Base-by-base conservation (phyloP, 64 coral and sea anemone species). In the Pocillopora damicornis region DNA sequence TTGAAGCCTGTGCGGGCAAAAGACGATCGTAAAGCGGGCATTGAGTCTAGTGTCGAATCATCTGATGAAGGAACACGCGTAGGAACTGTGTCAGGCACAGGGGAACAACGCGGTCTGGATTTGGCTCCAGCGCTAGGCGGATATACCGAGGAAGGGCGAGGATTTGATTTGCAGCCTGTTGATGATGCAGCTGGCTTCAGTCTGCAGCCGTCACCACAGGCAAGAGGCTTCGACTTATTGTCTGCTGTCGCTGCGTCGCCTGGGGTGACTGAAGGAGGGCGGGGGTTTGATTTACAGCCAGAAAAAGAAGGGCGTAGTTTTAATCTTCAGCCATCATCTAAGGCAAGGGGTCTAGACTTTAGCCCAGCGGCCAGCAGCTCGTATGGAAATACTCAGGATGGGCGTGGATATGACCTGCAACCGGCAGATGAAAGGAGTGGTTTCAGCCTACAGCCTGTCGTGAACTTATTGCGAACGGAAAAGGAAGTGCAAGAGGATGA, bases 401-500 rank as follows among this genome's bases (percentile, higher is more conserved):
- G 73, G 25, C 87, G 91, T 60, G 86, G 73, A 63, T 89, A 67
- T 88, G 74, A 73, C 25, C 87, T 77, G 60, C 87, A 93, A 74
- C 45, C 74, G 61, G 73, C 87, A 61, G 37, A 58, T 20, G 78
- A 88, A 11, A 81, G 66, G 17, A 80, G 69, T 77, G 93, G 93
- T 1, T 95, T 95, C 11, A 95, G 79, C 67, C 86, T 95, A 35
- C 88, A 98, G 69, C 95, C 95, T 9, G 85, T 98, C 37, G 88
- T 63, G 51, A 90, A 98, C 88, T 38, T 90, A n/a, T 18, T 93
- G 30, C 73, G 20, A 67, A 25, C 37, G 13, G 78, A 58, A 57
- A 37, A 56, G 35, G 56, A 35, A 63, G 72, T 1, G 0, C 56
- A 22, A 11, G 59, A 77, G n/a, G 79, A 85, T 14, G 60, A 56